Percentiles rank a stretch among this genome's conserved stretches.
Evolutionary conservation across 2,888 invertebrate species (phyloP).

Genomic region (Calliphora vomitoria): DNA sequence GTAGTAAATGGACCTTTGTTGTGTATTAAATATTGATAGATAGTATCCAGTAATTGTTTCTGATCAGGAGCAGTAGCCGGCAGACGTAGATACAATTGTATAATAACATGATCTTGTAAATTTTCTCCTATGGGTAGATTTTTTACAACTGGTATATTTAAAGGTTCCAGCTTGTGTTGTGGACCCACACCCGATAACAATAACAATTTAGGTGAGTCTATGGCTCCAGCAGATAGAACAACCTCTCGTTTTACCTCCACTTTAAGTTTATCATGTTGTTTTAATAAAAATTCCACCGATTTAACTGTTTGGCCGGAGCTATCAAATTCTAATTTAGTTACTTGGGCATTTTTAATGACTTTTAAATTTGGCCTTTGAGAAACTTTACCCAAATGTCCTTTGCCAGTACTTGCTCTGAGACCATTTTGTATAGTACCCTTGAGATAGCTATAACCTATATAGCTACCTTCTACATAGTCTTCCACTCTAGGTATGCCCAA

Average conservation of each 20-base stretch:
- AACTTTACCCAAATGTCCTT: constrained; percentile 87
- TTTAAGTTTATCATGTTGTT: constrained; percentile 79
- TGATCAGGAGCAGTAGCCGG: constrained; percentile 79
- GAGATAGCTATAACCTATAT: constrained; percentile 85
- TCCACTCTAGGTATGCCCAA: constrained; percentile 83
- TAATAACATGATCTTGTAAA: constrained; percentile 91
- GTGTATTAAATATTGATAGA: constrained; percentile 85
- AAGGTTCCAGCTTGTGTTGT: constrained; percentile 75
- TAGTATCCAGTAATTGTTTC: constrained; percentile 78
- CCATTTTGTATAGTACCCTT: constrained; percentile 87
- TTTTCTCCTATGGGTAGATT: constrained; percentile 88
- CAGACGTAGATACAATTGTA: constrained; percentile 83
- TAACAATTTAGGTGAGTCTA: constrained; percentile 82
- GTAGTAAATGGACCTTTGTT: constrained; percentile 85
- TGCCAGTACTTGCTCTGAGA: constrained; percentile 90
- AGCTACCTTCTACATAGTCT: constrained; percentile 83
- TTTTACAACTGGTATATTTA: constrained; percentile 76
- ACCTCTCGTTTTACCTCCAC: constrained; percentile 79
- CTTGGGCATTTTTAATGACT: constrained; percentile 86
- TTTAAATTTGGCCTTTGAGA: constrained; percentile 86
- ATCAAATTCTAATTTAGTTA: constrained; percentile 86
- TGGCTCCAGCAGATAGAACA: constrained; percentile 81
- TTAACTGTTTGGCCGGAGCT: constrained; percentile 83
- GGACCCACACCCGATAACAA: constrained; percentile 83
- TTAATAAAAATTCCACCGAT: constrained; percentile 85